These are phyloP conservation scores for Sarcophaga rosellei DNA, from an alignment of 2,888 invertebrate species.

Conservation along the genomic window DNA sequence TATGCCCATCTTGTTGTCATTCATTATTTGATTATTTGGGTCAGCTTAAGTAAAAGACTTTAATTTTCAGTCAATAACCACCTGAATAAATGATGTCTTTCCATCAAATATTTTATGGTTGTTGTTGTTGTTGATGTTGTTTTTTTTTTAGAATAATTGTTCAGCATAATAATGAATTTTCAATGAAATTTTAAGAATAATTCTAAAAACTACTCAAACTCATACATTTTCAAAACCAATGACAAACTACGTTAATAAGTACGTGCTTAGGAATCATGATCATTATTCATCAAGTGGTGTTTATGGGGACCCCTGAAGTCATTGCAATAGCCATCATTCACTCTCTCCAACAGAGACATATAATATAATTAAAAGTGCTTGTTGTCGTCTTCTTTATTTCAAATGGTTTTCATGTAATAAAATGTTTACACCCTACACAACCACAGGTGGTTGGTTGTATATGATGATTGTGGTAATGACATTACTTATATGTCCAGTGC, in stretches of 20 bases:
- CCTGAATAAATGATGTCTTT: background rate
- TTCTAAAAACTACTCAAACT: conserved; percentile 17
- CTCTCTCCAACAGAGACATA: background rate
- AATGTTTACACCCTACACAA: background rate
- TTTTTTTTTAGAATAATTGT: background rate
- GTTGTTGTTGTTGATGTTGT: no score
- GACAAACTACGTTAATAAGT: conserved; percentile 13
- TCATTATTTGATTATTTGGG: no score
- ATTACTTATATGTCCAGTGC: no score
- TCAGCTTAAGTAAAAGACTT: no score
- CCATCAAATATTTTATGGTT: background rate
- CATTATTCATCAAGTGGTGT: conserved; percentile 24
- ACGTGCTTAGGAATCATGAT: background rate
- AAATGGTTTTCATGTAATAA: background rate
- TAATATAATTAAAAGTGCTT: background rate
- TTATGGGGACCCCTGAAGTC: background rate
- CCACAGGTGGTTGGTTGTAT: no score
- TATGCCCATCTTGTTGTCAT: no score
- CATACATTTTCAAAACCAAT: background rate
- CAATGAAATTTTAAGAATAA: conserved; percentile 53
- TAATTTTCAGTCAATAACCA: background rate
- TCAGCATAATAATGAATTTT: conserved; percentile 60
- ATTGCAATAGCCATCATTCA: background rate
- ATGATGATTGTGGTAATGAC: no score
- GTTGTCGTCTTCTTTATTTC: background rate